Percentiles rank a stretch among this genome's conserved stretches.
These are phyloP conservation scores for Alviniconcha strummeri DNA, from an alignment of 2,888 invertebrate genomes.

Conservation along the genomic window DNA sequence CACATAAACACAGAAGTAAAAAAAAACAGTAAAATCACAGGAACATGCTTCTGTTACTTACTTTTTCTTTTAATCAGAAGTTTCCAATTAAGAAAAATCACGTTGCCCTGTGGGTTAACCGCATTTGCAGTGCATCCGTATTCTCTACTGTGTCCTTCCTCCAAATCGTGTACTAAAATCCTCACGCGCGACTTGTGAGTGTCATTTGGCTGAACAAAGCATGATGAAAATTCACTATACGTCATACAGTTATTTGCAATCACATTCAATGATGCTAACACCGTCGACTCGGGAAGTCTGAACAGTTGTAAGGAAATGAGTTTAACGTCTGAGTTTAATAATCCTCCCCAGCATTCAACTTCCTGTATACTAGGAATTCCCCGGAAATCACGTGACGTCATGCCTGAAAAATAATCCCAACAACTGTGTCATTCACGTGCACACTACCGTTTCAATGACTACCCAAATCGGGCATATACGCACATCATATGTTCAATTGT, in stretches of 20 bases:
- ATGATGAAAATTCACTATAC: not conserved
- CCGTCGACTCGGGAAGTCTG: not conserved
- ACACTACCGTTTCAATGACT: too few relatives aligned
- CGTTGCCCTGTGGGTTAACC: not conserved
- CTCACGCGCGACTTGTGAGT: not conserved
- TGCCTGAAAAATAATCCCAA: not conserved
- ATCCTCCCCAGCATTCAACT: slow-evolving; percentile 30
- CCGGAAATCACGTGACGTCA: slow-evolving; percentile 23
- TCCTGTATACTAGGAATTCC: slow-evolving; percentile 30
- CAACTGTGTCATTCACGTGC: too few relatives aligned
- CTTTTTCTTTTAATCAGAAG: not conserved
- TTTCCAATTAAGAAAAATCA: not conserved
- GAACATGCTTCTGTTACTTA: slow-evolving; percentile 1
- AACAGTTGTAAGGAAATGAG: slow-evolving; percentile 19
- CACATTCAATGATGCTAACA: slow-evolving; percentile 15
- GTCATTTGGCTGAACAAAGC: slow-evolving; percentile 9
- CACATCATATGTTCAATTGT: too few relatives aligned
- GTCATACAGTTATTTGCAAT: slow-evolving; percentile 13
- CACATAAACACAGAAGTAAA: not conserved
- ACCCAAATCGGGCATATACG: not conserved
- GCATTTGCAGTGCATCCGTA: slow-evolving; percentile 22
- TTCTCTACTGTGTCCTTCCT: slow-evolving; percentile 23
- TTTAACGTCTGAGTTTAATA: slow-evolving; percentile 5
- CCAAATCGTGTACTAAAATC: slow-evolving; percentile 19
- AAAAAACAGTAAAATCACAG: not conserved